Evolutionary conservation across 2,113 vertebrate species (phyloP).

Genomic region (Chaetodon trifascialis): DNA sequence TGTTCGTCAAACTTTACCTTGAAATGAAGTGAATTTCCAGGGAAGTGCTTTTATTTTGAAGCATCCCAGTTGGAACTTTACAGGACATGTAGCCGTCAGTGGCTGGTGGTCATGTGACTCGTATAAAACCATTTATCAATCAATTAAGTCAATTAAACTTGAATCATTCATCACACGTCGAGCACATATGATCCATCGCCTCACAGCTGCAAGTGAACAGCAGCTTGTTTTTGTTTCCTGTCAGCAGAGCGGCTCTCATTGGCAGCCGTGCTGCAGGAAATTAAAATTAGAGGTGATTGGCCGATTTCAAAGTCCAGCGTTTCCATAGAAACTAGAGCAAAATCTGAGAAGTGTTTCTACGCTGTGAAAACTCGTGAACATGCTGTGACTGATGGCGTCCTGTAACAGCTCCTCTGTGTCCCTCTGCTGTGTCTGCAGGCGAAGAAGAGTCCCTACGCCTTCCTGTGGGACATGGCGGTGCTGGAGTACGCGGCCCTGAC

Average conservation of each 20-base stretch:
- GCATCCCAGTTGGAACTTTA: too few species aligned
- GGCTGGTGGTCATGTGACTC: too few species aligned
- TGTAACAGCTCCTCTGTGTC: neutral
- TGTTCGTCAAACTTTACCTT: too few species aligned
- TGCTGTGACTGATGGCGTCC: neutral
- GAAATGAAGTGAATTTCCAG: too few species aligned
- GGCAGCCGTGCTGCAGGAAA: neutral
- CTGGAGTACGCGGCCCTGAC: conserved; percentile 96
- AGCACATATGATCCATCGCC: too few species aligned
- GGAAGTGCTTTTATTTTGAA: too few species aligned
- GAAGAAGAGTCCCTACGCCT: conserved; percentile 94
- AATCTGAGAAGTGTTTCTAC: neutral
- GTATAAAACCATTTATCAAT: too few species aligned
- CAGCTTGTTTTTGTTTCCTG: neutral
- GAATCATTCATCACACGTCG: too few species aligned
- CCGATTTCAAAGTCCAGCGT: neutral
- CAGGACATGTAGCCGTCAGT: too few species aligned
- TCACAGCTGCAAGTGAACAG: neutral
- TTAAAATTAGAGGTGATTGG: neutral
- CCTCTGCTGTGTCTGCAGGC: conserved; percentile 81
- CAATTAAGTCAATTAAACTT: too few species aligned
- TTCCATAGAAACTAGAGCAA: conserved; percentile 17
- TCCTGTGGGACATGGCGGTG: conserved; percentile 97
- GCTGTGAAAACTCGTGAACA: neutral
- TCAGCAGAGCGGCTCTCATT: neutral